Evolutionary conservation across 2,797 vertebrate genomes (phyloP).

Genomic region (Triplophysa yarkandensis): DNA sequence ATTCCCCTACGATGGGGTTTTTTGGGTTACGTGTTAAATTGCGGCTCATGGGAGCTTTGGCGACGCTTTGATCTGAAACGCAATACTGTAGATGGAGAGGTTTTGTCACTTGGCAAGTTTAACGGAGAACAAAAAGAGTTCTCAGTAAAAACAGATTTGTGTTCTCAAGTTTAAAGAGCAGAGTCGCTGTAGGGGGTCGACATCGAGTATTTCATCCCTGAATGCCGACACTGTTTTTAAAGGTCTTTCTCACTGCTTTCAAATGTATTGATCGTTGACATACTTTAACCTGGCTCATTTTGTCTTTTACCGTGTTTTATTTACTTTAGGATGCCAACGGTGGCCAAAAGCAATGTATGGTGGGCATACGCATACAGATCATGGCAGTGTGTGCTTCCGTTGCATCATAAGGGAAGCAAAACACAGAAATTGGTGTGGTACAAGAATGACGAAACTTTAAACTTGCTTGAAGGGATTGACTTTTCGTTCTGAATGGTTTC

Average conservation of each 20-base stretch:
- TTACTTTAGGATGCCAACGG: too few relatives aligned
- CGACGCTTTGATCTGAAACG: neutral
- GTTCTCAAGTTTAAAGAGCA: neutral
- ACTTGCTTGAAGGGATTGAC: too few relatives aligned
- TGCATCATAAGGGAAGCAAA: too few relatives aligned
- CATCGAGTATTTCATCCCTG: neutral
- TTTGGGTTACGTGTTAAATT: neutral
- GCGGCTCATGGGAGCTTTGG: neutral
- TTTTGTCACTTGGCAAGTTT: neutral
- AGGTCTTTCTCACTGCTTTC: constrained; percentile 16
- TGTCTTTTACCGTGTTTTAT: neutral
- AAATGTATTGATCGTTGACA: neutral
- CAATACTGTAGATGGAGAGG: neutral
- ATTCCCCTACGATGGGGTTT: neutral
- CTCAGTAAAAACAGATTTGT: neutral
- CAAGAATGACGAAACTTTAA: too few relatives aligned
- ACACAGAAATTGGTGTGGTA: too few relatives aligned
- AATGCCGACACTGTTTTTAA: neutral
- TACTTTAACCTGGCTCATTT: neutral
- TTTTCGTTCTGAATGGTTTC: too few relatives aligned
- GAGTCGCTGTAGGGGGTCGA: neutral
- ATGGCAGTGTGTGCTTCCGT: too few relatives aligned
- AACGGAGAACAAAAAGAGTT: neutral
- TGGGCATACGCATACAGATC: too few relatives aligned
- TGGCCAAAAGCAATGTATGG: too few relatives aligned